Conservation (phyloP, 2,888 invertebrate genomes). For the Lithosia quadra region DNA sequence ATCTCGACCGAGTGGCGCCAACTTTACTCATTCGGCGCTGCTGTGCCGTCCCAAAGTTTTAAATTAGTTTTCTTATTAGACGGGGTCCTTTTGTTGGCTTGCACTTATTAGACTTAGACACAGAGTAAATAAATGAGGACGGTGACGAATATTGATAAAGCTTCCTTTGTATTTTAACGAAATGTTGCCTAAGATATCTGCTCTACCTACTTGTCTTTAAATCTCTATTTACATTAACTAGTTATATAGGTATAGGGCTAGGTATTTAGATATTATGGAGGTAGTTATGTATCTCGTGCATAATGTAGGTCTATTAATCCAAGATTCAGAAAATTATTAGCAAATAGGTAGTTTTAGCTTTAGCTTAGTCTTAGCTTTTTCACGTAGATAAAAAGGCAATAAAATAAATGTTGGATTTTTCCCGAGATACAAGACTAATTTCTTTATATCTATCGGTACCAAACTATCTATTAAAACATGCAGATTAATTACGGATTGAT, state of each 20-base stretch:
- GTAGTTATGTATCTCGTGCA: not conserved
- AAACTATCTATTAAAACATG: not conserved
- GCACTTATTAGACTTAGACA: slow-evolving; percentile 60
- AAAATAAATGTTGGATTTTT: not conserved
- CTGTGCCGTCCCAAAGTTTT: slow-evolving; percentile 67
- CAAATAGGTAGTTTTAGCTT: too few species aligned
- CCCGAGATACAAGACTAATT: not conserved
- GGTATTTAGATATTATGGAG: not conserved
- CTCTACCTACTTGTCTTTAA: not conserved
- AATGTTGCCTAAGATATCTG: slow-evolving; percentile 14
- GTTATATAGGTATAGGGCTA: not conserved
- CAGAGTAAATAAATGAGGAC: slow-evolving; percentile 41
- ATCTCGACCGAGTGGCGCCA: slow-evolving; percentile 58
- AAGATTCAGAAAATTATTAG: not conserved
- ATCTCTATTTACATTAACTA: not conserved
- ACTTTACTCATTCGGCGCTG: slow-evolving; percentile 73
- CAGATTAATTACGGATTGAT: not conserved
- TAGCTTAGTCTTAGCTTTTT: too few species aligned
- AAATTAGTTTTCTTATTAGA: slow-evolving; percentile 74
- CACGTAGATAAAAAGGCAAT: not conserved
- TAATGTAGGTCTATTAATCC: not conserved
- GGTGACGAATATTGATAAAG: slow-evolving; percentile 29
- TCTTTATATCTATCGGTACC: not conserved
- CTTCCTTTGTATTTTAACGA: slow-evolving; percentile 32
- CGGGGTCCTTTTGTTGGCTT: slow-evolving; percentile 56